A percentile compares a stretch with the other conserved stretches of the same genome.
phyloP scores from a whole-genome alignment of 2,797 vertebrate genomes.

The Labroides dimidiatus region DNA sequence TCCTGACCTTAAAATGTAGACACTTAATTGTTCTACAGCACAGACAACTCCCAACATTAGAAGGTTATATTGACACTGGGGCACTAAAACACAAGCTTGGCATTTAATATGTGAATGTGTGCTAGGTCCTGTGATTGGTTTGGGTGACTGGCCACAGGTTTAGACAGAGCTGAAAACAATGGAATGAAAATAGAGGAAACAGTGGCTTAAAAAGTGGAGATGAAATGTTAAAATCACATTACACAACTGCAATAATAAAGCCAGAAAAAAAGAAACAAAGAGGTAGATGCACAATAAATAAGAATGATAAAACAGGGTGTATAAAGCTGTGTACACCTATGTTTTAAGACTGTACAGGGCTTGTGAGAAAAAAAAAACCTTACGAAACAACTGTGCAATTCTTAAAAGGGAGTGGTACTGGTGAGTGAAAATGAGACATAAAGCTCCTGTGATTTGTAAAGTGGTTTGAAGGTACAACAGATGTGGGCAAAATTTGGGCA shows the following conservation, averaged over 20 bases:
- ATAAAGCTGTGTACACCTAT: slow-evolving; percentile 21
- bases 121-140: slow-evolving; percentile 55
- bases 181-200: slow-evolving; percentile 33
- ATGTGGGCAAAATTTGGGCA: not conserved
- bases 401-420: slow-evolving; percentile 42
- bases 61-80: slow-evolving; percentile 29
- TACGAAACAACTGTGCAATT: not conserved
- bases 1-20: slow-evolving; percentile 21
- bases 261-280: slow-evolving; percentile 46
- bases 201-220: slow-evolving; percentile 40
- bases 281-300: slow-evolving; percentile 75
- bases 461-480: slow-evolving; percentile 30
- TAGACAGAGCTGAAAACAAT: slow-evolving; percentile 28
- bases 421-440: slow-evolving; percentile 19
- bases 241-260: slow-evolving; percentile 35
- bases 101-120: slow-evolving; percentile 26
- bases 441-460: slow-evolving; percentile 28
- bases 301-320: slow-evolving; percentile 49
- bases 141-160: slow-evolving; percentile 28
- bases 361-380: slow-evolving; percentile 8
- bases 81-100: slow-evolving; percentile 43
- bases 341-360: slow-evolving; percentile 33
- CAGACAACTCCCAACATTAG: slow-evolving; percentile 41
- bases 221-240: slow-evolving; percentile 37
- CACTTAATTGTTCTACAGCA: slow-evolving; percentile 34